Percentiles rank a stretch among this genome's conserved stretches.
Conservation (phyloP, 1,140 invertebrate species). For the Brachionus angularis region DNA sequence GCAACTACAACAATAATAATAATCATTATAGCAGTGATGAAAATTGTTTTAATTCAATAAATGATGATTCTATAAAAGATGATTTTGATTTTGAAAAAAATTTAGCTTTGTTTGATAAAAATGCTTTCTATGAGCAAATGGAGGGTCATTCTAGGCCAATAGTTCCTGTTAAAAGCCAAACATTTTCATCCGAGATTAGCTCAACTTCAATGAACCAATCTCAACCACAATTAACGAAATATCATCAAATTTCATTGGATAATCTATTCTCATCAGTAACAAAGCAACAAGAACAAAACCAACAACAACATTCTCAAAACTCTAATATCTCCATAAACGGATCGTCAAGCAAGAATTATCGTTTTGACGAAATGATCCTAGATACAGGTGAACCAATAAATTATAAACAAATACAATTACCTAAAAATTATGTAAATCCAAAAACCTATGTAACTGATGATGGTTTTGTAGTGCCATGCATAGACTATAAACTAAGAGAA, state of each 20-base stretch:
- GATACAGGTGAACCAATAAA: constrained; percentile 62
- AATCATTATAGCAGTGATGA: constrained; percentile 50
- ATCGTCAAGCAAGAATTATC: constrained; percentile 59
- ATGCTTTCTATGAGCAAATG: constrained; percentile 68
- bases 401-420: constrained; percentile 69
- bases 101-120: constrained; percentile 80
- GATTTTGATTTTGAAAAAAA: constrained; percentile 92
- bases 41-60: constrained; percentile 64
- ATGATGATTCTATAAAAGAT: constrained; percentile 63
- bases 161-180: constrained; percentile 44
- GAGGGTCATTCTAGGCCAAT: constrained; percentile 54
- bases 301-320: not conserved
- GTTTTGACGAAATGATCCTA: constrained; percentile 80
- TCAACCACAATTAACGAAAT: not conserved
- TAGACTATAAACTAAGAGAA: constrained; percentile 65
- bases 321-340: not conserved
- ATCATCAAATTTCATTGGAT: constrained; percentile 31
- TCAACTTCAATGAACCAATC: constrained; percentile 4
- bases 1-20: not conserved
- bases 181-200: constrained; percentile 45
- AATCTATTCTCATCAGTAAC: constrained; percentile 16
- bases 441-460: constrained; percentile 61
- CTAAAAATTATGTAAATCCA: constrained; percentile 53
- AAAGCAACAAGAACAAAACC: constrained; percentile 2
- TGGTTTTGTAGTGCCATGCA: constrained; percentile 72